phyloP scores from a whole-genome alignment of 1,140 invertebrate species.

The Antheraea pernyi region DNA sequence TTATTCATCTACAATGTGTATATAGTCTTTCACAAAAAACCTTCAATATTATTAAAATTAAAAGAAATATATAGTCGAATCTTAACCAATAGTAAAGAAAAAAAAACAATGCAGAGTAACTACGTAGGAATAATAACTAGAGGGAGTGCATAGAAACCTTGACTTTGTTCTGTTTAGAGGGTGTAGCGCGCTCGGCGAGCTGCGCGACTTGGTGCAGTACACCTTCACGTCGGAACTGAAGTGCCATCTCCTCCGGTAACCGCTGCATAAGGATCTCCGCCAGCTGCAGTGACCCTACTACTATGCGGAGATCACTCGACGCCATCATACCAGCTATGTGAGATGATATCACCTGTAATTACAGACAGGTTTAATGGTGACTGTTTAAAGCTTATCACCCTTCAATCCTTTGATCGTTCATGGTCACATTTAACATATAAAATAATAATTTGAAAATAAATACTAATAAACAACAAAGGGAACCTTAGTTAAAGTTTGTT shows the following conservation, averaged over 20 bases:
- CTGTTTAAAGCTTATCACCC: too few relatives aligned
- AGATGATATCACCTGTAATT: conserved; percentile 89
- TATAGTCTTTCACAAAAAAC: too few relatives aligned
- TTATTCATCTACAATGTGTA: too few relatives aligned
- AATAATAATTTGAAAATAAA: too few relatives aligned
- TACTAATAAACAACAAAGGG: too few relatives aligned
- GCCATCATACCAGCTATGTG: conserved; percentile 99
- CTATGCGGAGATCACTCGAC: conserved; percentile 96
- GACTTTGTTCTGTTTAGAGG: conserved; percentile 39
- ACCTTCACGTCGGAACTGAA: conserved; percentile 97
- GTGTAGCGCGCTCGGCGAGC: conserved; percentile 81
- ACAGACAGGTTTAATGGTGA: not conserved
- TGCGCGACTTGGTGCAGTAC: conserved; percentile 95
- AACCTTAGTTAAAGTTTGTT: too few relatives aligned
- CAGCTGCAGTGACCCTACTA: conserved; percentile 98
- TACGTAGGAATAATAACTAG: not conserved
- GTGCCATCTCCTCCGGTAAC: conserved; percentile 94
- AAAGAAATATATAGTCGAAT: too few relatives aligned
- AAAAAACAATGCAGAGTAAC: too few relatives aligned
- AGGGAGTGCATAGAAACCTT: conserved; percentile 32
- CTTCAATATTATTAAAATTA: too few relatives aligned
- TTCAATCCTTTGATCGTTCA: too few relatives aligned
- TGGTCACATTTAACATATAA: too few relatives aligned
- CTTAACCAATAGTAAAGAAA: too few relatives aligned
- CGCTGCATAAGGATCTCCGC: conserved; percentile 98